phyloP scores from a whole-genome alignment of 2,113 vertebrate genomes.

The Oreochromis aureus region DNA sequence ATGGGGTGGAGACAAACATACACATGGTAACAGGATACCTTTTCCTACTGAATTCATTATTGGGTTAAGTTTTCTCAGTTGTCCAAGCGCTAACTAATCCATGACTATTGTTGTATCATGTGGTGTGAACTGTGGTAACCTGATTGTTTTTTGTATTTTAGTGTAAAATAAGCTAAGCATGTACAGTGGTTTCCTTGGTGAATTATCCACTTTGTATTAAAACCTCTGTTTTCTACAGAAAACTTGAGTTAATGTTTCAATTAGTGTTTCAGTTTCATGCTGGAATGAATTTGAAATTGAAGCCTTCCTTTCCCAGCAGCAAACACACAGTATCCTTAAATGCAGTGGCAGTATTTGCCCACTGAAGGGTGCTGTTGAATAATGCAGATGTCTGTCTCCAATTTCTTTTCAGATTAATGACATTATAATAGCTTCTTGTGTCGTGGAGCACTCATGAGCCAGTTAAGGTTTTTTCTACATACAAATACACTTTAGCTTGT shows the following conservation, averaged over 20 bases:
- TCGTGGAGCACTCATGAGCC: background rate
- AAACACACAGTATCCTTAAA: fast-evolving
- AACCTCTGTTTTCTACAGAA: slow-evolving; percentile 14
- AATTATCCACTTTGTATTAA: slow-evolving; percentile 32
- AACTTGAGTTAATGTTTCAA: background rate
- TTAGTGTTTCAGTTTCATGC: background rate
- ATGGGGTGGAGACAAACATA: background rate
- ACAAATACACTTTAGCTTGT: background rate
- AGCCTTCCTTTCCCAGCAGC: background rate
- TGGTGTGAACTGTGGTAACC: slow-evolving; percentile 29
- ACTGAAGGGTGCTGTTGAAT: background rate
- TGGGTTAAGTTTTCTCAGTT: background rate
- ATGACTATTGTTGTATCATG: background rate
- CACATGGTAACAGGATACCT: background rate
- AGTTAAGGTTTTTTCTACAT: background rate
- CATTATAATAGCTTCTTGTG: background rate
- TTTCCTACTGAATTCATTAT: background rate
- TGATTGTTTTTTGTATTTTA: background rate
- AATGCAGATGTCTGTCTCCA: background rate
- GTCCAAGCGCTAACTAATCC: background rate
- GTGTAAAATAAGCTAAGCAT: slow-evolving; percentile 50
- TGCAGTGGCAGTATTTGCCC: background rate
- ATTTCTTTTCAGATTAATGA: background rate
- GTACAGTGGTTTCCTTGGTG: slow-evolving; percentile 13
- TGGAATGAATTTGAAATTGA: fast-evolving